Conservation (phyloP, 2,888 invertebrate genomes). For the Leptopterna dolabrata region DNA sequence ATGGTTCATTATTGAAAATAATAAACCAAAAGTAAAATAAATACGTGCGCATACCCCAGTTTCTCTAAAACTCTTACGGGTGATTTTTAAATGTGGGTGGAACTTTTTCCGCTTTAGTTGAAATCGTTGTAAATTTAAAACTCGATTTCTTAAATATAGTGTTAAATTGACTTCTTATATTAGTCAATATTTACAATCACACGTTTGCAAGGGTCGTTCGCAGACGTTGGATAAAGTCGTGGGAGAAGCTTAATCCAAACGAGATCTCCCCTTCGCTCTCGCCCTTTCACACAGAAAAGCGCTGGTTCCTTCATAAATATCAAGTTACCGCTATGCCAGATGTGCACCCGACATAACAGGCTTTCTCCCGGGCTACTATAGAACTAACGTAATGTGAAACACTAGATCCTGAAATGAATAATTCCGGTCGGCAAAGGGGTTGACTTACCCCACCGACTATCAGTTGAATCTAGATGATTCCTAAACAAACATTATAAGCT, state of each 20-base stretch:
- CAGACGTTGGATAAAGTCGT: background rate
- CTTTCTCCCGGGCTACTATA: background rate
- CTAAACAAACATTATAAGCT: background rate
- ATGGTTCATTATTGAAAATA: no score
- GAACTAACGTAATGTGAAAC: constrained; percentile 11
- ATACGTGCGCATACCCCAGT: no score
- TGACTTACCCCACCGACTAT: background rate
- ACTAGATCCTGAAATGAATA: constrained; percentile 7
- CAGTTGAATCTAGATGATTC: background rate
- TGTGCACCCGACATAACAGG: constrained; percentile 30
- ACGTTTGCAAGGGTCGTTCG: background rate
- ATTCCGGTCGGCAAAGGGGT: background rate
- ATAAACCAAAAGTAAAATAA: no score
- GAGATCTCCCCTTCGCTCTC: background rate
- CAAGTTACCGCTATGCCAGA: constrained; percentile 31
- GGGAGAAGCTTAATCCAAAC: background rate
- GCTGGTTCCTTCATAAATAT: constrained; percentile 33
- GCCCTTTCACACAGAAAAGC: background rate
- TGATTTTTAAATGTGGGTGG: no score
- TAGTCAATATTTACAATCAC: no score
- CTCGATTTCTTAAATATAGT: no score
- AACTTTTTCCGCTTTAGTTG: no score
- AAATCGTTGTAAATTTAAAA: no score
- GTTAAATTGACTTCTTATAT: no score
- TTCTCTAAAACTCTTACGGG: no score